A percentile compares a stretch with the other conserved stretches of the same genome.
phyloP scores from a whole-genome alignment of 2,888 invertebrate genomes.

The Leucophora obtusa region DNA sequence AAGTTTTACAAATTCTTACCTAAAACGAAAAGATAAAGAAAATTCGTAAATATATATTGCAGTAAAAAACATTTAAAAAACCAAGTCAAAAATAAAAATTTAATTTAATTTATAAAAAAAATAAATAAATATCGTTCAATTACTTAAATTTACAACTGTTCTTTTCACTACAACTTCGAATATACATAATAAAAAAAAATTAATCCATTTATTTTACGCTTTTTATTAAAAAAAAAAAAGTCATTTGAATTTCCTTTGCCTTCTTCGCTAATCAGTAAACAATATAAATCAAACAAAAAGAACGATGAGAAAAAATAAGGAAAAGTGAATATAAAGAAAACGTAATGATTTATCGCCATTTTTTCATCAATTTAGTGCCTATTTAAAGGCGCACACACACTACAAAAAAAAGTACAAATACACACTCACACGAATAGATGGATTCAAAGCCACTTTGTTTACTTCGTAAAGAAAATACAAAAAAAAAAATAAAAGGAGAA shows the following conservation, averaged over 20 bases:
- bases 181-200: too few species aligned
- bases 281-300: background rate
- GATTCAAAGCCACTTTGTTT: slow-evolving; percentile 36
- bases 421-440: background rate
- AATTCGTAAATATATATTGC: too few species aligned
- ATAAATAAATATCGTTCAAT: too few species aligned
- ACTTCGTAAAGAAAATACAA: background rate
- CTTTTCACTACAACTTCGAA: too few species aligned
- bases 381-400: slow-evolving; percentile 40
- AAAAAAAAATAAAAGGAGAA: slow-evolving; percentile 11
- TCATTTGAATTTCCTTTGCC: background rate
- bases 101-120: too few species aligned
- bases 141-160: too few species aligned
- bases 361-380: slow-evolving; percentile 42
- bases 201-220: too few species aligned
- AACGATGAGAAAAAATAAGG: slow-evolving; percentile 2
- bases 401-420: background rate
- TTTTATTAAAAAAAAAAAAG: background rate
- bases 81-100: too few species aligned
- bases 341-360: slow-evolving; percentile 41
- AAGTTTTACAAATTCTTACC: too few species aligned
- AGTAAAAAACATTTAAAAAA: too few species aligned
- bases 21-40: too few species aligned
- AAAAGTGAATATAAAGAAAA: slow-evolving; percentile 8
- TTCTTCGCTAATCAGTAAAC: background rate